These are phyloP conservation scores for Tenthredo notha DNA, from an alignment of 2,888 invertebrate species.

Conservation along the genomic window DNA sequence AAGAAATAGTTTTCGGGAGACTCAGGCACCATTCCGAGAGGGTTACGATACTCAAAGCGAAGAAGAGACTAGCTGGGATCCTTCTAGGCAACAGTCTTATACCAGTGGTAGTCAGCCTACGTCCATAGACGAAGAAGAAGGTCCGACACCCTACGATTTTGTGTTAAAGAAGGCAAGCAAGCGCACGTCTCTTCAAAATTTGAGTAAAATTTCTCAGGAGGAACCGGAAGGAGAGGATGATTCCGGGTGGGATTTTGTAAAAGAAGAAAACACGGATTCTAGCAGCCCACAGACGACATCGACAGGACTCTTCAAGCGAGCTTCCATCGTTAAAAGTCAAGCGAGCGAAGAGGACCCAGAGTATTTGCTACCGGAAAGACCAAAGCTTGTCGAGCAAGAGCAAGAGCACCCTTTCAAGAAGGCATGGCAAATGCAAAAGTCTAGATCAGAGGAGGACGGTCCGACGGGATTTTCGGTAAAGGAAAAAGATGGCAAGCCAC, in stretches of 20 bases:
- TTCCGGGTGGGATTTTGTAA: conserved; percentile 60
- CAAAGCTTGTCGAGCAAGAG: conserved; percentile 75
- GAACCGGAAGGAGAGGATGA: conserved; percentile 61
- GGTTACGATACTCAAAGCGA: conserved; percentile 66
- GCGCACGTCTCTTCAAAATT: conserved; percentile 71
- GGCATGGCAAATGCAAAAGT: conserved; percentile 77
- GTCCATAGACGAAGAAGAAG: conserved; percentile 67
- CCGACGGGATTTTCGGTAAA: conserved; percentile 67
- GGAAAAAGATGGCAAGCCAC: conserved; percentile 64
- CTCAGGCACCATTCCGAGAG: conserved; percentile 62
- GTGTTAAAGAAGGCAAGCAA: conserved; percentile 69
- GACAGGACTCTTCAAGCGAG: conserved; percentile 73
- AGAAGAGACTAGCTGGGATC: conserved; percentile 63
- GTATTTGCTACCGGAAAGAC: conserved; percentile 74
- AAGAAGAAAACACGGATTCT: conserved; percentile 56
- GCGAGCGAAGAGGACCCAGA: conserved; percentile 77
- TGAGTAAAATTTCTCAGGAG: conserved; percentile 69
- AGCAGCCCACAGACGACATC: conserved; percentile 59
- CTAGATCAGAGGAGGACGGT: conserved; percentile 75
- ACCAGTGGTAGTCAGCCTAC: conserved; percentile 68
- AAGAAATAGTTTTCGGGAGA: conserved; percentile 67
- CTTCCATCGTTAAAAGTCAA: conserved; percentile 76
- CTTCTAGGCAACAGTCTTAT: conserved; percentile 62
- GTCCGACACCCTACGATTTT: conserved; percentile 65
- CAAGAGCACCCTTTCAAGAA: conserved; percentile 76